phyloP scores from a whole-genome alignment of 2,797 vertebrate species.

The Enteromius paludinosus region DNA sequence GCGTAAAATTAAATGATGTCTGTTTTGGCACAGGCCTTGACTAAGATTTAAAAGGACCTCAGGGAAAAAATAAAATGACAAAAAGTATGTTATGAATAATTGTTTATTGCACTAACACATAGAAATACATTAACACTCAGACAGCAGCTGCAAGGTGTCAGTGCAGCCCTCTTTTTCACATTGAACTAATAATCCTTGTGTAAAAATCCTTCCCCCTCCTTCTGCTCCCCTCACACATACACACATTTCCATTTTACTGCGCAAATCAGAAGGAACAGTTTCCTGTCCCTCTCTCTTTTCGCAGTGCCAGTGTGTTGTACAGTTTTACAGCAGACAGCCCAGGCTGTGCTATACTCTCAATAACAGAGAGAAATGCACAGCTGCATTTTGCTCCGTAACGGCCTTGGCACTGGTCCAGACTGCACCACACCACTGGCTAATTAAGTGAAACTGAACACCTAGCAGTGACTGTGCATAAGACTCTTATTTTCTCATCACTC shows the following conservation, averaged over 20 bases:
- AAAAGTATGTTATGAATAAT: background rate
- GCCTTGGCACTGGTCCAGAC: conserved; percentile 66
- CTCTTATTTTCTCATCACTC: conserved; percentile 38
- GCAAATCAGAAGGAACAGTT: conserved; percentile 69
- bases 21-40: background rate
- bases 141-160: conserved; percentile 72
- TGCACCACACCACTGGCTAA: conserved; percentile 62
- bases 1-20: background rate
- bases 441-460: conserved; percentile 74
- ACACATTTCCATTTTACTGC: conserved; percentile 41
- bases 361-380: conserved; percentile 69
- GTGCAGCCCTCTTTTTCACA: conserved; percentile 65
- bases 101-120: background rate
- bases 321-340: conserved; percentile 40
- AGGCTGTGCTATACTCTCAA: conserved; percentile 63
- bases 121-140: conserved; percentile 26
- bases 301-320: conserved; percentile 54
- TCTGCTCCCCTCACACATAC: conserved; percentile 9
- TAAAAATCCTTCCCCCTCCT: conserved; percentile 57
- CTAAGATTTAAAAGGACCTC: conserved; percentile 14
- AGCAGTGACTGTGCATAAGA: conserved; percentile 60
- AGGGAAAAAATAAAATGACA: background rate
- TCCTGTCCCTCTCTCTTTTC: conserved; percentile 69
- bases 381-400: conserved; percentile 67
- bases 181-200: conserved; percentile 57